These are phyloP conservation scores for Octomys mimax DNA, from an alignment of 2,797 vertebrate genomes.

Conservation along the genomic window DNA sequence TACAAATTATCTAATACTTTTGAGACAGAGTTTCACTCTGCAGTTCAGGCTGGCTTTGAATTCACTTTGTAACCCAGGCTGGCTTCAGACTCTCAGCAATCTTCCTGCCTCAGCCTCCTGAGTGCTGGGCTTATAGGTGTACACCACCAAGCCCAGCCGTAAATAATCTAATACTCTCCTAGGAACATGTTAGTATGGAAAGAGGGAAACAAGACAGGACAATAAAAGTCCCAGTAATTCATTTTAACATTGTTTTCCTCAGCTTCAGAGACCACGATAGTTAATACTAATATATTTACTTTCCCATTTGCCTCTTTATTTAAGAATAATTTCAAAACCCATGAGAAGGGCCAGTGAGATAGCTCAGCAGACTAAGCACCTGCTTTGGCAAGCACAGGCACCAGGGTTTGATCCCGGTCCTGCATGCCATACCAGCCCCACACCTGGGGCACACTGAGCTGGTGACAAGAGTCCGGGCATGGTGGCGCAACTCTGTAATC, in stretches of 20 bases:
- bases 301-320: background rate
- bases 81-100: background rate
- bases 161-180: background rate
- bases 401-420: too few relatives aligned
- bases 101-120: background rate
- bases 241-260: conserved; percentile 35
- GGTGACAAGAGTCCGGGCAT: too few relatives aligned
- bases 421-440: too few relatives aligned
- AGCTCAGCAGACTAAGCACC: too few relatives aligned
- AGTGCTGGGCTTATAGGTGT: too few relatives aligned
- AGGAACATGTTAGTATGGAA: background rate
- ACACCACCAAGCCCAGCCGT: too few relatives aligned
- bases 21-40: background rate
- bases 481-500: too few relatives aligned
- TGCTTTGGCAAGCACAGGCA: too few relatives aligned
- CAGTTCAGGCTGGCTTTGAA: background rate
- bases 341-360: background rate
- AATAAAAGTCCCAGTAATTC: conserved; percentile 15
- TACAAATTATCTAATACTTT: background rate
- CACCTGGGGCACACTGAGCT: too few relatives aligned
- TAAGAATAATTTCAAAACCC: conserved; percentile 4
- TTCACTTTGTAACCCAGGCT: background rate
- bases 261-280: background rate
- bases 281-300: background rate
- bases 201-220: conserved; percentile 12